Evolutionary conservation across 2,888 invertebrate species (phyloP).

Genomic region (Parnassius glacialis): DNA sequence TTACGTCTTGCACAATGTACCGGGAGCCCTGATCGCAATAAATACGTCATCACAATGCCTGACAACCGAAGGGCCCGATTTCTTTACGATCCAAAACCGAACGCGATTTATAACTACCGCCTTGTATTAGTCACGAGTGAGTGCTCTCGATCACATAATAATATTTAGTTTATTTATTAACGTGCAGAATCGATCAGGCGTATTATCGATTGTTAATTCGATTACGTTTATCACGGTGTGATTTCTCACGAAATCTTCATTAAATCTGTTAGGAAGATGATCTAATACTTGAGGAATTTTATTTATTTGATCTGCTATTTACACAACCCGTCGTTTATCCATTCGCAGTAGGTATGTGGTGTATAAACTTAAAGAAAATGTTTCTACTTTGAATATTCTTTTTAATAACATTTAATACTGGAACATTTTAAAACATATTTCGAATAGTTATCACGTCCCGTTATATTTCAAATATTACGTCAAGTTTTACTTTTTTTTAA

Average conservation of each 20-base stretch:
- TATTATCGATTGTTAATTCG: constrained; percentile 44
- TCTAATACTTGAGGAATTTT: constrained; percentile 30
- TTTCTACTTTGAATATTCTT: too few species aligned
- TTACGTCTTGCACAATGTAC: constrained; percentile 18
- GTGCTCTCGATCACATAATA: constrained; percentile 36
- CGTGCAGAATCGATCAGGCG: constrained; percentile 42
- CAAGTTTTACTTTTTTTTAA: too few species aligned
- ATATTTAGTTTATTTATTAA: constrained; percentile 42
- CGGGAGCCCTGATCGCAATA: constrained; percentile 30
- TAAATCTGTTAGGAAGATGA: constrained; percentile 19
- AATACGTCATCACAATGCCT: constrained; percentile 37
- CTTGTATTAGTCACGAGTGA: constrained; percentile 50
- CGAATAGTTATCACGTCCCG: too few species aligned
- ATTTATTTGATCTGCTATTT: constrained; percentile 1
- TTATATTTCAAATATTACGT: too few species aligned
- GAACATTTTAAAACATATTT: too few species aligned
- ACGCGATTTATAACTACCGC: constrained; percentile 50
- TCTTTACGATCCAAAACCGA: constrained; percentile 69
- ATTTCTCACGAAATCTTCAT: constrained; percentile 40
- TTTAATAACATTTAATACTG: too few species aligned
- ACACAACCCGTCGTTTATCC: not conserved
- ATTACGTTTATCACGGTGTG: constrained; percentile 35
- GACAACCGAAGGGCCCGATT: constrained; percentile 52
- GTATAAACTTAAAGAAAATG: not conserved
- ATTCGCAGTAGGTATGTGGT: not conserved